phyloP scores from a whole-genome alignment of 1,140 invertebrate species.

The Leptinotarsa texana region DNA sequence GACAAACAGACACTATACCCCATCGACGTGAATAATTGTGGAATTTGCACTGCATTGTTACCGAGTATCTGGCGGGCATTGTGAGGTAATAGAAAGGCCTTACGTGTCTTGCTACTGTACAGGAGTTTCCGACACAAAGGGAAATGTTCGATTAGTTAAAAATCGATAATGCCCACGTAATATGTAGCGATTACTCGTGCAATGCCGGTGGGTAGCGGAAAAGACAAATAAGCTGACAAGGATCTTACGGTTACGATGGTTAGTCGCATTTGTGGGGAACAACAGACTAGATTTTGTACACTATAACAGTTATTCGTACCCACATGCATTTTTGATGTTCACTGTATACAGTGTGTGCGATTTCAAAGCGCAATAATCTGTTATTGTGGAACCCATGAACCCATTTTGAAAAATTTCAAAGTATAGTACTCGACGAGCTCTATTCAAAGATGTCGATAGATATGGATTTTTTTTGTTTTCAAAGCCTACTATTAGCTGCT shows the following conservation, averaged over 20 bases:
- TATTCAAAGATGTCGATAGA: too few relatives aligned
- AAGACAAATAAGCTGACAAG: background rate
- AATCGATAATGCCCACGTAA: slow-evolving; percentile 8
- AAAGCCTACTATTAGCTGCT: too few relatives aligned
- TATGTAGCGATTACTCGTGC: background rate
- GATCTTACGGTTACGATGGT: background rate
- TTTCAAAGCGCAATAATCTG: too few relatives aligned
- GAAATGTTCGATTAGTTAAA: background rate
- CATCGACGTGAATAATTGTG: background rate
- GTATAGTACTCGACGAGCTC: too few relatives aligned
- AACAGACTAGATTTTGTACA: too few relatives aligned
- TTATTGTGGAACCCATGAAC: too few relatives aligned
- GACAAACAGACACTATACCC: background rate
- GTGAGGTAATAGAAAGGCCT: background rate
- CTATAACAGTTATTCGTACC: too few relatives aligned
- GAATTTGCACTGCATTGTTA: background rate
- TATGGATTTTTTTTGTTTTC: too few relatives aligned
- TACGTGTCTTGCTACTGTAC: slow-evolving; percentile 2
- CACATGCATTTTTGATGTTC: too few relatives aligned
- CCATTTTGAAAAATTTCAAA: too few relatives aligned
- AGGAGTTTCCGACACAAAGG: background rate
- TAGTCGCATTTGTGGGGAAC: too few relatives aligned
- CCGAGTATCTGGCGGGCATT: background rate
- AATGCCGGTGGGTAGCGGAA: background rate
- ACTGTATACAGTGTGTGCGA: too few relatives aligned